A percentile compares a stretch with the other conserved stretches of the same genome.
Evolutionary conservation across 2,113 vertebrate genomes (phyloP).

Genomic region (Pungitius pungitius): DNA sequence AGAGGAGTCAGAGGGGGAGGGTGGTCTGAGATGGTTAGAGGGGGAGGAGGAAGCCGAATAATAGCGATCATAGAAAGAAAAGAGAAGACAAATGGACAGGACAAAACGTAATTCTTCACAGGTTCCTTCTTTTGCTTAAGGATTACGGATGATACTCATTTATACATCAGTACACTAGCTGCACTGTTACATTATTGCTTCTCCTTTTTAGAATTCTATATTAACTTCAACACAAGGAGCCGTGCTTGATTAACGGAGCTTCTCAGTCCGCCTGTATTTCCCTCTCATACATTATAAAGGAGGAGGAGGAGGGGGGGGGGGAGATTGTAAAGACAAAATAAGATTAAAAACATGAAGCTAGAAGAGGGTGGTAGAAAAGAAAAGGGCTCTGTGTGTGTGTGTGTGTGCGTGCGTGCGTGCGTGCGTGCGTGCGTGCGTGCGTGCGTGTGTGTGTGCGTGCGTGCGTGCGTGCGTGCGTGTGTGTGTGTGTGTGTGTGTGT

Average conservation of each 20-base stretch:
- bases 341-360: neutral
- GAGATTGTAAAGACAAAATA: conserved; percentile 44
- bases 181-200: conserved; percentile 10
- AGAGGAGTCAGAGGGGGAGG: neutral
- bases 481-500: conserved; percentile 24
- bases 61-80: neutral
- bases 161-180: conserved; percentile 10
- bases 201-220: conserved; percentile 8
- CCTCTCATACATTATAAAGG: conserved; percentile 54
- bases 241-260: conserved; percentile 25
- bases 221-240: conserved; percentile 7
- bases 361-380: neutral
- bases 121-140: conserved; percentile 4
- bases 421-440: conserved; percentile 1
- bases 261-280: conserved; percentile 29
- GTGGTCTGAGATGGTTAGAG: neutral
- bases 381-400: conserved; percentile 4
- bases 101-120: neutral
- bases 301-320: neutral
- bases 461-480: conserved; percentile 14
- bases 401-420: conserved; percentile 2
- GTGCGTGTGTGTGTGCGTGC: neutral
- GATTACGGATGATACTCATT: conserved; percentile 33
- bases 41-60: neutral
- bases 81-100: neutral